phyloP scores from a whole-genome alignment of 2,888 invertebrate genomes.

The Actias luna region DNA sequence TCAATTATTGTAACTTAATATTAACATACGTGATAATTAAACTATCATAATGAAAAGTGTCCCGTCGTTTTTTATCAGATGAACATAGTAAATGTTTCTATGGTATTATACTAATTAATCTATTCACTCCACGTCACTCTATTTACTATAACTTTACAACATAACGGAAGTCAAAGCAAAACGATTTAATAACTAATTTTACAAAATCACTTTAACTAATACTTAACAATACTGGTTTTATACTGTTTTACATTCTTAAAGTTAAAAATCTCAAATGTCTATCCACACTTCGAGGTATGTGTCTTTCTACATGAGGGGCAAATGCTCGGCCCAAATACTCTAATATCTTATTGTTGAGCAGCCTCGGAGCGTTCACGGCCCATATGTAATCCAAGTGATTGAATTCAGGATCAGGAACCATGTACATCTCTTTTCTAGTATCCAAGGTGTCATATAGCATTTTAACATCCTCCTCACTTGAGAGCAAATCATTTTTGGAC shows the following conservation, averaged over 20 bases:
- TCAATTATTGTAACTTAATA: too few species aligned
- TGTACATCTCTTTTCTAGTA: constrained; percentile 70
- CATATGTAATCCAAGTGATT: constrained; percentile 89
- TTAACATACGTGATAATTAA: too few species aligned
- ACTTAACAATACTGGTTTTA: background rate
- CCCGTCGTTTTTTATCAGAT: too few species aligned
- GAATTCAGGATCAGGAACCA: constrained; percentile 83
- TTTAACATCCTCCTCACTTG: constrained; percentile 83
- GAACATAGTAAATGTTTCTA: background rate
- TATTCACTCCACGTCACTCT: background rate
- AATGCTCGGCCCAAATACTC: constrained; percentile 39
- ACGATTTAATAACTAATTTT: background rate
- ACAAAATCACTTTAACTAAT: background rate
- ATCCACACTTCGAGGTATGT: constrained; percentile 3
- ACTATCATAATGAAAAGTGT: too few species aligned
- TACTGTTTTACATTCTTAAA: constrained; percentile 7
- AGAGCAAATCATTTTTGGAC: constrained; percentile 86
- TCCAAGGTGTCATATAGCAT: constrained; percentile 74
- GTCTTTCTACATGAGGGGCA: background rate
- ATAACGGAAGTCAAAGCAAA: background rate
- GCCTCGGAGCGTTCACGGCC: constrained; percentile 81
- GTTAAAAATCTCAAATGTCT: constrained; percentile 14
- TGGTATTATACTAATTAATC: background rate
- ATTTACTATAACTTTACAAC: background rate
- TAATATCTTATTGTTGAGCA: constrained; percentile 81